Evolutionary conservation across 2,888 invertebrate species (phyloP).

Genomic region (Terebella lapidaria): DNA sequence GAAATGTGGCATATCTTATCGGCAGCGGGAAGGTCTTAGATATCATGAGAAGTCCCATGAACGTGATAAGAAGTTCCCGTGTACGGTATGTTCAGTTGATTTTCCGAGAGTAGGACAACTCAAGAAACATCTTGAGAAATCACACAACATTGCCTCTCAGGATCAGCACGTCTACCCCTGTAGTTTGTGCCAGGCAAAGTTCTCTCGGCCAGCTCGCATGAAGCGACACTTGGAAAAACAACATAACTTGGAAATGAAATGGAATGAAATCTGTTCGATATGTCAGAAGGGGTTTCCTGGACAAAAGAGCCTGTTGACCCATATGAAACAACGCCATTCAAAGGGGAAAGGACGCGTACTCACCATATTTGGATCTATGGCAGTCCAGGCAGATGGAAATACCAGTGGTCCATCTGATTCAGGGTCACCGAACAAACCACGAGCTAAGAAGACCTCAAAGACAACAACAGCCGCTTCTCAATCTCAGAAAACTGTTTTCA

Average conservation of each 20-base stretch:
- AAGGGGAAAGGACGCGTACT: no score
- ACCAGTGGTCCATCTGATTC: no score
- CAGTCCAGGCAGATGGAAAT: no score
- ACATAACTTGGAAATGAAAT: constrained; percentile 11
- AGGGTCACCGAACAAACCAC: no score
- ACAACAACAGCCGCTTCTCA: no score
- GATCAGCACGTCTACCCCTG: constrained; percentile 20
- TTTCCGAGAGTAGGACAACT: constrained; percentile 15
- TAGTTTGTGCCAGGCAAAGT: constrained; percentile 9
- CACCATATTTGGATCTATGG: no score
- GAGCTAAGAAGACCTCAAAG: no score
- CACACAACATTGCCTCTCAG: constrained; percentile 11
- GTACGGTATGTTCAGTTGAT: constrained; percentile 12
- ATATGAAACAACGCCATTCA: constrained; percentile 11
- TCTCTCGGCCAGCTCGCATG: constrained; percentile 20
- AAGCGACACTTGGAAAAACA: constrained; percentile 20
- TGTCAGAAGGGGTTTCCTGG: constrained; percentile 24
- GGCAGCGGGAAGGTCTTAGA: constrained; percentile 21
- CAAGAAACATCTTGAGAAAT: constrained; percentile 11
- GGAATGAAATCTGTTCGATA: constrained; percentile 13
- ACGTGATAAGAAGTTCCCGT: constrained; percentile 11
- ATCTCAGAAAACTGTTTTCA: no score
- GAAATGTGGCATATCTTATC: constrained; percentile 15
- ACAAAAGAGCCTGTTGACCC: constrained; percentile 16
- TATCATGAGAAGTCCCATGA: constrained; percentile 22